Evolutionary conservation across 2,113 vertebrate genomes (phyloP).

Genomic region (Symphodus melops): DNA sequence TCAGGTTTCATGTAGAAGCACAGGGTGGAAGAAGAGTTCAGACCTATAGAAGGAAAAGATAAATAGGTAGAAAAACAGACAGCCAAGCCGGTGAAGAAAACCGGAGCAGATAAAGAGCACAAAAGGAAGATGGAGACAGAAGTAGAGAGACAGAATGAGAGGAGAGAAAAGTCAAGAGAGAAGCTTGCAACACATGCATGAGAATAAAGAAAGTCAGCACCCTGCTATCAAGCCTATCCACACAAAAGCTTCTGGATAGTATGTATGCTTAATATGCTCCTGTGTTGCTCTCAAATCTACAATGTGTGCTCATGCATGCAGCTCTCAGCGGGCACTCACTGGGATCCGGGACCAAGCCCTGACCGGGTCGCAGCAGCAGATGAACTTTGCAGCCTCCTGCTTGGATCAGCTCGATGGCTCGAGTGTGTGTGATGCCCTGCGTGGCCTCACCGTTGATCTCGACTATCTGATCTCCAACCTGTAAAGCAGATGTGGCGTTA

Average conservation of each 20-base stretch:
- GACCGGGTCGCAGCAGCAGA: slow-evolving; percentile 92
- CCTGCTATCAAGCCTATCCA: slow-evolving; percentile 55
- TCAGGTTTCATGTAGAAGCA: slow-evolving; percentile 99
- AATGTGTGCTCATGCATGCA: slow-evolving; percentile 10
- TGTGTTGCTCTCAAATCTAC: slow-evolving; percentile 11
- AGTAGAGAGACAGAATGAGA: slow-evolving; percentile 45
- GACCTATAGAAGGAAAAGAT: slow-evolving; percentile 96
- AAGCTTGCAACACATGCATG: slow-evolving; percentile 74
- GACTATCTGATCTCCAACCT: slow-evolving; percentile 99
- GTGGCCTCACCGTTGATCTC: slow-evolving; percentile 98
- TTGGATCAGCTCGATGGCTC: slow-evolving; percentile 98
- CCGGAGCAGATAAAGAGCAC: slow-evolving; percentile 66
- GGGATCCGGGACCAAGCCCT: slow-evolving; percentile 94
- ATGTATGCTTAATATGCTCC: slow-evolving; percentile 27
- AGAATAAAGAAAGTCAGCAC: slow-evolving; percentile 54
- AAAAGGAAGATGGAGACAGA: slow-evolving; percentile 48
- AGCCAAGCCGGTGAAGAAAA: slow-evolving; percentile 75
- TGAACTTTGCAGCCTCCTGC: slow-evolving; percentile 94
- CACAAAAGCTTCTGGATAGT: slow-evolving; percentile 43
- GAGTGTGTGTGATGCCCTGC: slow-evolving; percentile 97
- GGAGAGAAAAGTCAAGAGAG: slow-evolving; percentile 60
- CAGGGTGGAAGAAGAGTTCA: slow-evolving; percentile 97
- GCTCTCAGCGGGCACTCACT: slow-evolving; percentile 81
- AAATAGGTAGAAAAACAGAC: slow-evolving; percentile 82
- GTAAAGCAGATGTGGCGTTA: slow-evolving; percentile 12